A percentile compares a stretch with the other conserved stretches of the same genome.
These are phyloP conservation scores for Synanceia verrucosa DNA, from an alignment of 2,797 vertebrate genomes.

Conservation along the genomic window DNA sequence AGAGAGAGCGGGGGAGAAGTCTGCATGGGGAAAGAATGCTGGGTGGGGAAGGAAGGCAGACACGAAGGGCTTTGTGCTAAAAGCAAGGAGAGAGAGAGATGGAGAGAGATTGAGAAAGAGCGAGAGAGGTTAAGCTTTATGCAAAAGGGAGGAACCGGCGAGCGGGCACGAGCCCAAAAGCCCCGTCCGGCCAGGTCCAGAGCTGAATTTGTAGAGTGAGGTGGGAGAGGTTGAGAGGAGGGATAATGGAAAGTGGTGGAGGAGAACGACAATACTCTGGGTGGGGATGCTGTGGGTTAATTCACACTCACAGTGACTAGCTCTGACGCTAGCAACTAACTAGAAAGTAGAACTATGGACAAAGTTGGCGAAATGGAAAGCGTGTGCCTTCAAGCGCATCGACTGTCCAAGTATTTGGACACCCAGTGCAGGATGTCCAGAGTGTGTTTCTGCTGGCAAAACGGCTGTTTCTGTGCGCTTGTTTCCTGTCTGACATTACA, in stretches of 20 bases:
- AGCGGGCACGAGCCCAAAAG: conserved; percentile 54
- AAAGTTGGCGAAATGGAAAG: conserved; percentile 15
- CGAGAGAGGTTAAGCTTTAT: conserved; percentile 61
- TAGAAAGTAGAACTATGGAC: too few species aligned
- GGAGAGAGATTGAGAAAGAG: conserved; percentile 66
- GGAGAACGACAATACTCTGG: conserved; percentile 60
- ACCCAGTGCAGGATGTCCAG: background rate
- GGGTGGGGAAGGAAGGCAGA: conserved; percentile 91
- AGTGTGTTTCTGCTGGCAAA: background rate
- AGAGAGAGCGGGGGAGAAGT: conserved; percentile 76
- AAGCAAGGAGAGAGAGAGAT: conserved; percentile 79
- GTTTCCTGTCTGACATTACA: background rate
- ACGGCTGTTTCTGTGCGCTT: background rate
- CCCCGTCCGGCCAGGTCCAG: conserved; percentile 30
- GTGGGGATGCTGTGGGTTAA: conserved; percentile 59
- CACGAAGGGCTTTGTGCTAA: conserved; percentile 87
- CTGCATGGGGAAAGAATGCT: conserved; percentile 89
- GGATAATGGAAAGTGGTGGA: conserved; percentile 69
- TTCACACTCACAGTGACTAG: conserved; percentile 42
- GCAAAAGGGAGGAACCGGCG: conserved; percentile 56
- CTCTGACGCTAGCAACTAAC: conserved; percentile 31
- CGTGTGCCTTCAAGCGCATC: background rate
- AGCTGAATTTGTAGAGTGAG: conserved; percentile 58
- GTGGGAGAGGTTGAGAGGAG: conserved; percentile 46
- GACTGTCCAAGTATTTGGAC: background rate